Percentiles rank a stretch among this genome's conserved stretches.
These are phyloP conservation scores for Rhinella marina DNA, from an alignment of 2,797 vertebrate genomes.

Conservation along the genomic window DNA sequence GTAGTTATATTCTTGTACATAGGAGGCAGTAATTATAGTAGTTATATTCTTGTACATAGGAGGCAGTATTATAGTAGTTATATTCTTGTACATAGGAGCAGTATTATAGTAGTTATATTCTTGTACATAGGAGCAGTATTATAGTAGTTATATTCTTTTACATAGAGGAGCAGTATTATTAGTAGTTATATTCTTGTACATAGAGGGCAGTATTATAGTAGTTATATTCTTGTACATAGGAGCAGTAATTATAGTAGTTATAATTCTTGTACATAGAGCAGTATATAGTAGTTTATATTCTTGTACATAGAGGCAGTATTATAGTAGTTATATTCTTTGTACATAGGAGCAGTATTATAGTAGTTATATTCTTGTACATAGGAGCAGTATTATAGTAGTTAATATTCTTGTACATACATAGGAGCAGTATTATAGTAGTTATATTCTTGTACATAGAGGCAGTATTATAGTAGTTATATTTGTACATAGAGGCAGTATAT, in stretches of 20 bases:
- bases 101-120: slow-evolving; percentile 3
- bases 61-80: slow-evolving; percentile 1
- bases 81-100: background rate
- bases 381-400: slow-evolving; percentile 2
- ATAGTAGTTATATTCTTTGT: background rate
- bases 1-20: background rate
- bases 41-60: slow-evolving; percentile 14
- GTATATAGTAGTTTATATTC: slow-evolving; percentile 8
- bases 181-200: background rate
- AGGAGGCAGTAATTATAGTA: slow-evolving; percentile 9
- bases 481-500: background rate
- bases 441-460: background rate
- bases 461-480: background rate
- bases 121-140: background rate
- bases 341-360: background rate
- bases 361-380: slow-evolving; percentile 3
- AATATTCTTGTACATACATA: slow-evolving; percentile 1
- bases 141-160: slow-evolving; percentile 5
- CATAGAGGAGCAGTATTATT: background rate
- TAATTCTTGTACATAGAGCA: background rate
- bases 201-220: background rate
- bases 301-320: slow-evolving; percentile 2
- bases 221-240: background rate
- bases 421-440: background rate
- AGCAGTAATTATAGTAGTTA: slow-evolving; percentile 13